Evolutionary conservation across 2,113 vertebrate species (phyloP).

Genomic region (Microcebus murinus): DNA sequence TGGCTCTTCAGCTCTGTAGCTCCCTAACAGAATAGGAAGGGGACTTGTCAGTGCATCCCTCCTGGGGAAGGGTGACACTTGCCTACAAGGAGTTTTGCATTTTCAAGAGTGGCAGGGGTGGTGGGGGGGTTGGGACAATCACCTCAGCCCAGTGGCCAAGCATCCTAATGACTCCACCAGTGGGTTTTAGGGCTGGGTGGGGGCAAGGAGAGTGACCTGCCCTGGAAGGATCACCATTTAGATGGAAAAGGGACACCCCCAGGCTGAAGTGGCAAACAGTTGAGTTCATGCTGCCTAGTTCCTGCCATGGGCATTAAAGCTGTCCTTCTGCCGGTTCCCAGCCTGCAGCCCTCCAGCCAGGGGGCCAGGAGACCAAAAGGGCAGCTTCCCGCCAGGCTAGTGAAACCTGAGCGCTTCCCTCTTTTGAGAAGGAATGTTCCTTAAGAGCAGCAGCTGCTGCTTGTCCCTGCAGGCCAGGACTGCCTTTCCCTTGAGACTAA

Average conservation of each 20-base stretch:
- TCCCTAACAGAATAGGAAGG: not conserved
- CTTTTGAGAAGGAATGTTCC: slow-evolving; percentile 67
- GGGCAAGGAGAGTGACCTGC: not conserved
- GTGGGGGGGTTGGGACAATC: rapidly evolving
- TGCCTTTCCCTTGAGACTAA: slow-evolving; percentile 56
- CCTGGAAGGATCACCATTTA: not conserved
- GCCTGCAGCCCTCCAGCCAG: not conserved
- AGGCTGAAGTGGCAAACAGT: not conserved
- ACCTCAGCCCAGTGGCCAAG: not conserved
- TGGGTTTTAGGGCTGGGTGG: not conserved
- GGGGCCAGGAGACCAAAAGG: not conserved
- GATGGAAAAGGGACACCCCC: not conserved
- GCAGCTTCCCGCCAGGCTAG: not conserved
- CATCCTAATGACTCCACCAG: not conserved
- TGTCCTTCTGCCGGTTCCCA: not conserved
- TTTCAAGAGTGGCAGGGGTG: not conserved
- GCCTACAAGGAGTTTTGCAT: not conserved
- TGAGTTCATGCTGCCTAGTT: not conserved
- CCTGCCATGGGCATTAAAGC: not conserved
- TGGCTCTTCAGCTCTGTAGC: not conserved
- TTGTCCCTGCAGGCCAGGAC: slow-evolving; percentile 57
- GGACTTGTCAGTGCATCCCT: too few relatives aligned
- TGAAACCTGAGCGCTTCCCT: slow-evolving; percentile 50
- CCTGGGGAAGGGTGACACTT: not conserved
- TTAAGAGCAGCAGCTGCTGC: slow-evolving; percentile 74